Evolutionary conservation across 2,797 vertebrate species (phyloP).

Genomic region (Takifugu rubripes): DNA sequence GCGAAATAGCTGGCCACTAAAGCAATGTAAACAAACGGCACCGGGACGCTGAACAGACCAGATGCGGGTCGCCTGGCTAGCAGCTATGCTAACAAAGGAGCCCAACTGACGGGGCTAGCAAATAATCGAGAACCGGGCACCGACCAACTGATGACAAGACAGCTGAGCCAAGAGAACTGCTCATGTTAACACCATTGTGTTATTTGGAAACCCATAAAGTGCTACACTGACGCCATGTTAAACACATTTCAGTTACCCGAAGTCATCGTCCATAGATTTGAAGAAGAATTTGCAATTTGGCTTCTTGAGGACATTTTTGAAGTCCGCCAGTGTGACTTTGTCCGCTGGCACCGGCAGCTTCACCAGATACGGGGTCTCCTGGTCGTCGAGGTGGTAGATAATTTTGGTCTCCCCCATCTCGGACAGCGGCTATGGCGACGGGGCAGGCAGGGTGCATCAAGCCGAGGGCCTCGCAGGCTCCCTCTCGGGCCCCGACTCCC

Average conservation of each 20-base stretch:
- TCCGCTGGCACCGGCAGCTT: constrained; percentile 91
- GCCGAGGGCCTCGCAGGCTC: constrained; percentile 72
- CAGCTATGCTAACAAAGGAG: constrained; percentile 69
- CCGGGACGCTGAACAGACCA: constrained; percentile 55
- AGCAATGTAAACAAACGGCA: constrained; percentile 73
- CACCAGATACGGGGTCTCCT: constrained; percentile 97
- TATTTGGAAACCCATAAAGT: not conserved
- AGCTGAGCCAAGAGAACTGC: constrained; percentile 2
- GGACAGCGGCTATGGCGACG: constrained; percentile 53
- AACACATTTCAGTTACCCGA: constrained; percentile 79
- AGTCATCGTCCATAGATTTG: constrained; percentile 99
- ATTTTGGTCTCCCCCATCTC: constrained; percentile 98
- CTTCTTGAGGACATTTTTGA: constrained; percentile 95
- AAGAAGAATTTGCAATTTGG: constrained; percentile 98
- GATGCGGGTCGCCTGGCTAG: constrained; percentile 52
- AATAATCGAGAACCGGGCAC: constrained; percentile 34
- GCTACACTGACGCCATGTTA: not conserved
- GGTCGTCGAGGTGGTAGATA: constrained; percentile 98
- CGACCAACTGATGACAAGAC: constrained; percentile 25
- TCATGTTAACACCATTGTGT: not conserved
- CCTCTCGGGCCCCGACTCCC: constrained; percentile 75
- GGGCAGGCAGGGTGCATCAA: constrained; percentile 75
- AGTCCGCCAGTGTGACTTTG: constrained; percentile 92
- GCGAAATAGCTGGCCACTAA: constrained; percentile 28
- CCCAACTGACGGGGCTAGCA: constrained; percentile 30